These are phyloP conservation scores for Pseudonaja textilis DNA, from an alignment of 2,113 vertebrate genomes.

Conservation along the genomic window DNA sequence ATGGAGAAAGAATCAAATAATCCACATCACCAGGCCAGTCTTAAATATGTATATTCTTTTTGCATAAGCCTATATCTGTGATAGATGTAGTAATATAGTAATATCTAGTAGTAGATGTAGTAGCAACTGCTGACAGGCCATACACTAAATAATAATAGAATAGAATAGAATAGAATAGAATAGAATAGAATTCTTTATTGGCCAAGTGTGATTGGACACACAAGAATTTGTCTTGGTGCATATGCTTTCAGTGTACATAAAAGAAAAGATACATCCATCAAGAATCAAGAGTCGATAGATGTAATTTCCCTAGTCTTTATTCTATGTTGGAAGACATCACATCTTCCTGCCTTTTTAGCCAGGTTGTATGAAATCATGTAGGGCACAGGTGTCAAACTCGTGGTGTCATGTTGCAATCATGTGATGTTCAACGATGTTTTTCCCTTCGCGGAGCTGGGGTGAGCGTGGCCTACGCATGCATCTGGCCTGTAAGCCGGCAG, in stretches of 20 bases:
- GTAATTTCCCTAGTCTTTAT: neutral
- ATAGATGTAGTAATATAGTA: neutral
- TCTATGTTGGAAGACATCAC: neutral
- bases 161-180: too few relatives aligned
- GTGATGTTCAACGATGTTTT: too few relatives aligned
- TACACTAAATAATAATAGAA: neutral
- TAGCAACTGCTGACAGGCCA: neutral
- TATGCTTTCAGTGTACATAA: too few relatives aligned
- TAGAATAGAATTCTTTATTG: too few relatives aligned
- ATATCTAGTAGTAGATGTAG: neutral
- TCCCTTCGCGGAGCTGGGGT: too few relatives aligned
- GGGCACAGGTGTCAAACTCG: neutral
- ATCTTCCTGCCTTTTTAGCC: neutral
- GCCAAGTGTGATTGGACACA: too few relatives aligned
- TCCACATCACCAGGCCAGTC: neutral
- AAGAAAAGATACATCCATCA: too few relatives aligned
- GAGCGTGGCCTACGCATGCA: too few relatives aligned
- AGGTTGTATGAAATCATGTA: neutral
- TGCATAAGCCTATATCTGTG: neutral
- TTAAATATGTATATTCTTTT: neutral
- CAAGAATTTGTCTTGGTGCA: too few relatives aligned
- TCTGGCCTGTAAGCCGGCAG: too few relatives aligned
- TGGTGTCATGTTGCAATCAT: too few relatives aligned
- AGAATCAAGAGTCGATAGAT: neutral
- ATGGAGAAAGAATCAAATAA: neutral